phyloP scores from a whole-genome alignment of 1,140 invertebrate species.

The Mylabris phalerata region DNA sequence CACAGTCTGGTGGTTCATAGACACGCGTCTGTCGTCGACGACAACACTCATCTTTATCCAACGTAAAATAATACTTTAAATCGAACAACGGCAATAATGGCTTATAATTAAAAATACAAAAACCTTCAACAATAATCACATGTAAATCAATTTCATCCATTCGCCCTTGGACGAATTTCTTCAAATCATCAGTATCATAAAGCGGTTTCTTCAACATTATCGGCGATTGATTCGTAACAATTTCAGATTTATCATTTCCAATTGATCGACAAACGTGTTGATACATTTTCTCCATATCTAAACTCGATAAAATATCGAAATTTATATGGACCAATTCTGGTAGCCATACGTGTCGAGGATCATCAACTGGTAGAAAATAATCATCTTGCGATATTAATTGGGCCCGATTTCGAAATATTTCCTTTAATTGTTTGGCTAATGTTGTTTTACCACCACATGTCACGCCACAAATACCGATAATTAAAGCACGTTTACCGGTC shows the following conservation, averaged over 20 bases:
- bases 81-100: slow-evolving; percentile 58
- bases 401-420: slow-evolving; percentile 47
- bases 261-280: slow-evolving; percentile 48
- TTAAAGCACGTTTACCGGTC: slow-evolving; percentile 30
- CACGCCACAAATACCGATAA: slow-evolving; percentile 68
- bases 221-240: no score
- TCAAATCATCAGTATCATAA: not conserved
- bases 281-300: slow-evolving; percentile 70
- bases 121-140: slow-evolving; percentile 68
- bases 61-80: slow-evolving; percentile 63
- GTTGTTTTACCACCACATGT: slow-evolving; percentile 79
- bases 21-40: slow-evolving; percentile 51
- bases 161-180: slow-evolving; percentile 6
- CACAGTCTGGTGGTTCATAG: slow-evolving; percentile 72
- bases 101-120: slow-evolving; percentile 65
- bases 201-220: not conserved
- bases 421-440: slow-evolving; percentile 51
- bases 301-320: slow-evolving; percentile 64
- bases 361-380: slow-evolving; percentile 65
- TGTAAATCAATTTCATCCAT: slow-evolving; percentile 37
- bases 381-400: slow-evolving; percentile 65
- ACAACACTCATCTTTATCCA: slow-evolving; percentile 60
- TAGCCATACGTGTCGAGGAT: slow-evolving; percentile 58
- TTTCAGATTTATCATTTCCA: slow-evolving; percentile 18
- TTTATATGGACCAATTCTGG: slow-evolving; percentile 66